These are phyloP conservation scores for Andrena dorsata DNA, from an alignment of 2,888 invertebrate genomes.

Conservation along the genomic window DNA sequence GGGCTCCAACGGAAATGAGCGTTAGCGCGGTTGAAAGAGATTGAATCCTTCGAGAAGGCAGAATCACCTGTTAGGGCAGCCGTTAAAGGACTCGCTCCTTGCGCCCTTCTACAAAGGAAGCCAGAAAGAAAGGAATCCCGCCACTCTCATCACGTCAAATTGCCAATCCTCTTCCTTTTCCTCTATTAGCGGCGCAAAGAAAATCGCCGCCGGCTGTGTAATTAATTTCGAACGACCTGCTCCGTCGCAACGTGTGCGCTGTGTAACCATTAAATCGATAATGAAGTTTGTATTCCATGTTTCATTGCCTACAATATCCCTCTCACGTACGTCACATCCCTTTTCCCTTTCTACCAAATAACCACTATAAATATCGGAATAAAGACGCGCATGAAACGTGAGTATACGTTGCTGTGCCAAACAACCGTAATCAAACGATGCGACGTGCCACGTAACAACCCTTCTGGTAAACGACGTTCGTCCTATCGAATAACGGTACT, in stretches of 20 bases:
- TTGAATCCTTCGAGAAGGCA: constrained; percentile 68
- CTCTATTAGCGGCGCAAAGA: constrained; percentile 55
- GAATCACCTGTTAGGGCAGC: constrained; percentile 70
- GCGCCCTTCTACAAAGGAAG: constrained; percentile 57
- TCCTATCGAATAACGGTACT: constrained; percentile 77
- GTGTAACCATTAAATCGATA: constrained; percentile 47
- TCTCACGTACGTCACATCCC: not conserved
- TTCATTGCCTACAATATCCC: not conserved
- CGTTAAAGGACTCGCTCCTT: constrained; percentile 63
- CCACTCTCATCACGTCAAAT: constrained; percentile 64
- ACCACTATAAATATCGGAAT: not conserved
- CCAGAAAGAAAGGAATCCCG: constrained; percentile 56
- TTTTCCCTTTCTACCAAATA: not conserved
- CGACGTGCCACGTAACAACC: constrained; percentile 58
- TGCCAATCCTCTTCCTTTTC: constrained; percentile 60
- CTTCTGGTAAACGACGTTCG: constrained; percentile 58
- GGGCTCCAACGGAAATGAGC: constrained; percentile 65
- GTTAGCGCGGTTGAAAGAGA: constrained; percentile 68
- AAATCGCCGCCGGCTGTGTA: constrained; percentile 55
- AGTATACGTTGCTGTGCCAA: constrained; percentile 7
- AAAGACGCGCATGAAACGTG: not conserved
- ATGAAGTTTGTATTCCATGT: not conserved
- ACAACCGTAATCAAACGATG: constrained; percentile 55
- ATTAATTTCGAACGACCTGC: constrained; percentile 61
- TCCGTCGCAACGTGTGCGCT: constrained; percentile 24